Evolutionary conservation across 2,888 invertebrate species (phyloP).

Genomic region (Nomada hirtipes): DNA sequence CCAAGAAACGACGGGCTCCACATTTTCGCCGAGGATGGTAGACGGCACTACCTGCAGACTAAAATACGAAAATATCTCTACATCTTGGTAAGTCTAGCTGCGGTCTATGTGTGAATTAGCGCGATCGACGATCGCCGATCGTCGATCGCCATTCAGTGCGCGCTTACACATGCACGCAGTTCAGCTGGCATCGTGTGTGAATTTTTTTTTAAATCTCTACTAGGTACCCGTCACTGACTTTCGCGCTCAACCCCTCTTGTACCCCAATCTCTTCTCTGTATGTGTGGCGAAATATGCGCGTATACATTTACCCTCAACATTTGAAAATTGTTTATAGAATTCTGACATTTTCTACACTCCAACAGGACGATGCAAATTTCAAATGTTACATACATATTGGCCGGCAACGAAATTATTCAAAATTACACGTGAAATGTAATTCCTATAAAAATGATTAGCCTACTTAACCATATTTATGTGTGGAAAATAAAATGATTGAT

Average conservation of each 20-base stretch:
- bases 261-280: background rate
- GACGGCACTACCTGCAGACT: slow-evolving; percentile 87
- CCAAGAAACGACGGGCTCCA: slow-evolving; percentile 86
- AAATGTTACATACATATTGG: background rate
- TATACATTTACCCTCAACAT: background rate
- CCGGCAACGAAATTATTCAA: background rate
- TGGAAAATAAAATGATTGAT: too few relatives aligned
- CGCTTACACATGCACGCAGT: slow-evolving; percentile 11
- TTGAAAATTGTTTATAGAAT: background rate
- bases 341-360: slow-evolving; percentile 13
- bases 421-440: background rate
- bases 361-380: slow-evolving; percentile 8
- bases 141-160: slow-evolving; percentile 23
- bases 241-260: slow-evolving; percentile 10
- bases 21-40: slow-evolving; percentile 89
- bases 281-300: background rate
- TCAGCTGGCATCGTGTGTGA: background rate
- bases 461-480: background rate
- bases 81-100: slow-evolving; percentile 86
- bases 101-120: slow-evolving; percentile 29
- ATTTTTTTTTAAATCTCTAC: slow-evolving; percentile 53
- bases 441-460: slow-evolving; percentile 5
- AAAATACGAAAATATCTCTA: slow-evolving; percentile 89
- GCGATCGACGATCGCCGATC: background rate
- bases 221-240: slow-evolving; percentile 1